Evolutionary conservation across 2,113 vertebrate genomes (phyloP).

Genomic region (Sisor rabdophorus): DNA sequence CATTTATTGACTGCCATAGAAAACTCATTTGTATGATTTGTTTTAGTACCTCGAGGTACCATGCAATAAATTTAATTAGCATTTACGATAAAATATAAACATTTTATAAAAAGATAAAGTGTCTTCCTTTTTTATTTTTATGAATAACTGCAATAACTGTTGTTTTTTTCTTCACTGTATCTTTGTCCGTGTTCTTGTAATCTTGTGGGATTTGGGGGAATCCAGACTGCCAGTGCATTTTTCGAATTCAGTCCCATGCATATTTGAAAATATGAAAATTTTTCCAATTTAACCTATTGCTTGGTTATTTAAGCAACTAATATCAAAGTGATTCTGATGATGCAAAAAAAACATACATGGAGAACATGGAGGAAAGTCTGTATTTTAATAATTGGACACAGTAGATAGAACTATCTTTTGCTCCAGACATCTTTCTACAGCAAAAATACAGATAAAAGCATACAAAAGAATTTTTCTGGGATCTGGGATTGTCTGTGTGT

Average conservation of each 20-base stretch:
- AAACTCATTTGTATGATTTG: background rate
- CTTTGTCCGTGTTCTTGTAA: background rate
- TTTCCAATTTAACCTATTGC: too few species aligned
- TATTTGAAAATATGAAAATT: too few species aligned
- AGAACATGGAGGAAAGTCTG: too few species aligned
- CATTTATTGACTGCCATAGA: background rate
- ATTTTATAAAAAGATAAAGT: background rate
- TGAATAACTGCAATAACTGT: background rate
- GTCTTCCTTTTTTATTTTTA: background rate
- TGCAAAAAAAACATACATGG: too few species aligned
- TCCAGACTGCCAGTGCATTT: background rate
- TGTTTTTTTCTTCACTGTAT: background rate
- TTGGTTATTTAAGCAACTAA: too few species aligned
- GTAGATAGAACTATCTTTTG: too few species aligned
- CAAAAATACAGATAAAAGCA: too few species aligned
- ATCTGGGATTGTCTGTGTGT: too few species aligned
- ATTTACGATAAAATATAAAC: background rate
- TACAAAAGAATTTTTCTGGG: too few species aligned
- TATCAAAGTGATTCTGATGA: too few species aligned
- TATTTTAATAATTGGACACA: too few species aligned
- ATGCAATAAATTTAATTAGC: background rate
- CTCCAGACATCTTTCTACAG: too few species aligned
- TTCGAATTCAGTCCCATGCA: background rate
- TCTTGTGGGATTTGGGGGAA: background rate
- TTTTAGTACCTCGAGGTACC: background rate